Base-by-base conservation (phyloP, 2,113 vertebrate genomes). In the Bettongia penicillata region DNA sequence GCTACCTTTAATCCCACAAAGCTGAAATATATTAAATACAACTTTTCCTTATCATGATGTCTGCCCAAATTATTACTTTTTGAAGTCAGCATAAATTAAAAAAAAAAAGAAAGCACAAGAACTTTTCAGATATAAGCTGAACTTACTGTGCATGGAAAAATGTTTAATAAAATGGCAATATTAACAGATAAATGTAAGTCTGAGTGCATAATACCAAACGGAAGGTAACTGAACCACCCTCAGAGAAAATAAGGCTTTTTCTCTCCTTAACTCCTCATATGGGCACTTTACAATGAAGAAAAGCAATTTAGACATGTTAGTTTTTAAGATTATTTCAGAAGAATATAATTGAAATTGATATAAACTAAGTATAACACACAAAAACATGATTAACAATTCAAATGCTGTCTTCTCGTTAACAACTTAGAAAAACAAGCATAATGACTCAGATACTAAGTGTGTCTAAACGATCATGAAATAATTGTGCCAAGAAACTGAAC, bases 91-190 rank as follows among this genome's bases (percentile, higher is more conserved):
- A 98, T 84, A 98, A 98, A 98, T 91, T 55, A 97, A 96, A 98
- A 96, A 57, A 95, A 90, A 92, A 95, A 96, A 95, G 91, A n/a
- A 48, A 48, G 48, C 94, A 95, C 96, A 97, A 97, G 91, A 23
- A 98, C 96, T 98, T 97, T 98, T 98, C 92, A 93, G 98, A 98
- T 98, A 98, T 97, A 99, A 98, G 91, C 97, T 98, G 94, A 98
- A 98, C 93, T 97, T 98, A 98, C 55, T 98, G 97, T 98, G 98
- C 97, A 98, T 98, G 97, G 68, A 98, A 98, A 98, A 98, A 98
- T 93, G 97, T 97, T 98, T 98, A 98, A 99, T 98, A 99, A 99
- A 98, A 99, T 99, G 98, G 98, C 98, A 98, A 98, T 98, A 98
- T 98, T 98, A 98, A 98, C 97, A 98, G 98, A 52, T 97, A 98